Evolutionary conservation across 2,113 vertebrate species (phyloP).

Genomic region (Tinamus guttatus): DNA sequence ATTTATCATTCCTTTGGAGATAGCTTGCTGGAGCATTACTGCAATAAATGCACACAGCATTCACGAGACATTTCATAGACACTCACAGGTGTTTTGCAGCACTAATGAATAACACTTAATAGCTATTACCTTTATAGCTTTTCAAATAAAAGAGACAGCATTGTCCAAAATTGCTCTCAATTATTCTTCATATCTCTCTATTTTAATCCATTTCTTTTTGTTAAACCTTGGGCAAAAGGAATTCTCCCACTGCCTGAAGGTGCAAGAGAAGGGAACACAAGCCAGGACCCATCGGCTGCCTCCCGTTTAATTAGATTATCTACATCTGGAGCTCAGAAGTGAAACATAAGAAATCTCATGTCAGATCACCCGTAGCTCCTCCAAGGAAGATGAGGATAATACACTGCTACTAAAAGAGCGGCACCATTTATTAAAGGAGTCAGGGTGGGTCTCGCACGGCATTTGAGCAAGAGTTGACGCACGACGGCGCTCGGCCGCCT

Average conservation of each 20-base stretch:
- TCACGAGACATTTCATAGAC: background rate
- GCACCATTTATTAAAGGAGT: accelerated
- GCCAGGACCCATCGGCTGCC: background rate
- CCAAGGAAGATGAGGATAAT: background rate
- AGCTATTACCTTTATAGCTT: background rate
- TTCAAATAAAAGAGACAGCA: background rate
- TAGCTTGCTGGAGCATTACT: background rate
- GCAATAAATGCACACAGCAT: background rate
- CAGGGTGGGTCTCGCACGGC: accelerated
- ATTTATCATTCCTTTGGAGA: constrained; percentile 12
- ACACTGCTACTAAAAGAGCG: background rate
- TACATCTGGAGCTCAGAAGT: background rate
- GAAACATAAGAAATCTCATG: background rate
- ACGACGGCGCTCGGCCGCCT: background rate
- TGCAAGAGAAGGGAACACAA: background rate
- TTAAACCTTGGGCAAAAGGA: background rate
- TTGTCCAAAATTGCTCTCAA: background rate
- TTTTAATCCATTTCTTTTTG: background rate
- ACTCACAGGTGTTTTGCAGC: background rate
- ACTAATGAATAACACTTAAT: background rate
- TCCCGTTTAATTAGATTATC: background rate
- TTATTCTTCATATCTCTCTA: background rate
- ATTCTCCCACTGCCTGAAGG: background rate
- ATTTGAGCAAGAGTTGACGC: accelerated
- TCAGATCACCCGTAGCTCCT: background rate